phyloP scores from a whole-genome alignment of 2,797 vertebrate species.

The Gadopsis bispinosus region DNA sequence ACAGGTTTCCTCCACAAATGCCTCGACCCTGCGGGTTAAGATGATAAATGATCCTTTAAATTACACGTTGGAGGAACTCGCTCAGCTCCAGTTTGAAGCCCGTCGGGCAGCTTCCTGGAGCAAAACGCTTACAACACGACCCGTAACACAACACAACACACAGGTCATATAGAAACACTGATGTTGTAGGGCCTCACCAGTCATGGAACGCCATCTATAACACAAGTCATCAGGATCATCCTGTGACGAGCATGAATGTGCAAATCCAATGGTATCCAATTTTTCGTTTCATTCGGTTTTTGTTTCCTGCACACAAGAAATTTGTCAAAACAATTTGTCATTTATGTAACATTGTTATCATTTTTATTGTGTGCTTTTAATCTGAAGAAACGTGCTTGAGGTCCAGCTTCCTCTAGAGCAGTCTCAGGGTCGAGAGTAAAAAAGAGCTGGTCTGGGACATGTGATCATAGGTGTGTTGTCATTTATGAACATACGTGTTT shows the following conservation, averaged over 20 bases:
- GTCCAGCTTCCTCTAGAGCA: no score
- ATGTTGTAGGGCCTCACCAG: no score
- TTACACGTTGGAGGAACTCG: constrained; percentile 15
- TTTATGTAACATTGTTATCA: neutral
- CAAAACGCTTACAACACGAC: neutral
- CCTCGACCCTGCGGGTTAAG: neutral
- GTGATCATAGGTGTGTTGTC: no score
- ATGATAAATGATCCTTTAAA: constrained; percentile 45
- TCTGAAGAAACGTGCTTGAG: neutral
- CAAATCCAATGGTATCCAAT: neutral
- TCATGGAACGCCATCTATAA: no score
- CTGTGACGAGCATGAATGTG: neutral
- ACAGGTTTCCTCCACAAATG: constrained; percentile 37
- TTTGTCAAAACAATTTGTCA: neutral
- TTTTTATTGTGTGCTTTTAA: neutral
- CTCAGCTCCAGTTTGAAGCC: neutral
- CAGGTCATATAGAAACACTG: neutral
- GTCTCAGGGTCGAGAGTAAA: no score
- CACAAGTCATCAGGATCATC: neutral
- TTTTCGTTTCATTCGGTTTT: neutral
- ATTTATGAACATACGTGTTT: no score
- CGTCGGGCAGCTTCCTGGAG: neutral
- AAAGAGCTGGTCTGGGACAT: no score
- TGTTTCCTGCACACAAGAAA: neutral
- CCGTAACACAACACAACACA: neutral